Percentiles rank a stretch among this genome's conserved stretches.
These are phyloP conservation scores for Frankliniella intonsa DNA, from an alignment of 2,888 invertebrate genomes.

Conservation along the genomic window DNA sequence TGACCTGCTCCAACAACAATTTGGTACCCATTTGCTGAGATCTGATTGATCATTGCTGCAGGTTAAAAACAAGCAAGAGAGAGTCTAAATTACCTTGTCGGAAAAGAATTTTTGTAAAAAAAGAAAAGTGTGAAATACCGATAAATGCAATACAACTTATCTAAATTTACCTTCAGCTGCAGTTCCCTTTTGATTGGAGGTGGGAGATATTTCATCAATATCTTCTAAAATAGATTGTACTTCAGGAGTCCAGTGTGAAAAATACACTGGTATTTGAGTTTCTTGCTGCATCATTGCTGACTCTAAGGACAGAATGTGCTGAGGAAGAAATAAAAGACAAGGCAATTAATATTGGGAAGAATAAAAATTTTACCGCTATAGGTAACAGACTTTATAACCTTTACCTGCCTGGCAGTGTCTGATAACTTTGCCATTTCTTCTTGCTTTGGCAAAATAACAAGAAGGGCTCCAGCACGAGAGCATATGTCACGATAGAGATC, in stretches of 20 bases:
- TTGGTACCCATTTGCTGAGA: background rate
- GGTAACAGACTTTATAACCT: constrained; percentile 28
- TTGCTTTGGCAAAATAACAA: constrained; percentile 71
- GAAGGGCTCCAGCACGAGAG: constrained; percentile 75
- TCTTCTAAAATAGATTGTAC: constrained; percentile 71
- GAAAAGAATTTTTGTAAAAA: background rate
- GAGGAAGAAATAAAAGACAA: constrained; percentile 41
- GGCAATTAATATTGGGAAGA: constrained; percentile 27
- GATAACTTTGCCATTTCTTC: constrained; percentile 58
- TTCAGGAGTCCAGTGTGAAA: constrained; percentile 69
- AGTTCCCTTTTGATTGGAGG: constrained; percentile 67
- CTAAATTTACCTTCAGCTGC: constrained; percentile 59
- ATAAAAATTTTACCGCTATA: constrained; percentile 21
- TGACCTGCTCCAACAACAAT: background rate
- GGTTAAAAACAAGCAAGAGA: background rate
- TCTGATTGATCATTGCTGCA: background rate
- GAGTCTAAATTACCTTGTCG: background rate
- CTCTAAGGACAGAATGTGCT: constrained; percentile 75
- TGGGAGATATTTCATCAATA: constrained; percentile 62
- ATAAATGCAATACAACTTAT: background rate
- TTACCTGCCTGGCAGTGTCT: constrained; percentile 65
- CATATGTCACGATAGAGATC: constrained; percentile 72
- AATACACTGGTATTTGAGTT: constrained; percentile 80
- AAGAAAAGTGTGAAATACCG: background rate
- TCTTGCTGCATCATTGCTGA: constrained; percentile 72